Percentiles rank a stretch among this genome's conserved stretches.
Conservation (phyloP, 1,140 invertebrate genomes). For the Meloidogyne floridensis region DNA sequence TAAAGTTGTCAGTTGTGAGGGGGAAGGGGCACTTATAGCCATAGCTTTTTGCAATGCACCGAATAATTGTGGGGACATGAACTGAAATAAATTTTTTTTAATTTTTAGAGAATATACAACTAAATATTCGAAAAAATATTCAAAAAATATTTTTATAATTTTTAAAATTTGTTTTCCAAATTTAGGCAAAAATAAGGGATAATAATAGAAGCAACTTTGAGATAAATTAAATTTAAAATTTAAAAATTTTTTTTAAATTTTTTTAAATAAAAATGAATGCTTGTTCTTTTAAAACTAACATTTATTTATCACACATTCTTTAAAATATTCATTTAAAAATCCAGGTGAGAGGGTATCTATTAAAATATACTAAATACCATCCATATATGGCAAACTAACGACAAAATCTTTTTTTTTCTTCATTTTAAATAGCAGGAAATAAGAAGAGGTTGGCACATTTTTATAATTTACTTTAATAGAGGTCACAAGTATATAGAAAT, state of each 20-base stretch:
- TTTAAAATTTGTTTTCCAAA: no score
- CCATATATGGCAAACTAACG: not conserved
- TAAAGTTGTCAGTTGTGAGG: not conserved
- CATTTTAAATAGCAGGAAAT: not conserved
- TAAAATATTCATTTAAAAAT: not conserved
- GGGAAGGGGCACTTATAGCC: not conserved
- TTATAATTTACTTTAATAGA: not conserved
- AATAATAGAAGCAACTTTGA: no score
- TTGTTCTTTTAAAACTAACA: not conserved
- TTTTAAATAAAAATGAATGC: not conserved
- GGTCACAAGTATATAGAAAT: not conserved
- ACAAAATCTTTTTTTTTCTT: not conserved
- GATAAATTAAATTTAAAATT: no score
- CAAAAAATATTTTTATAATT: no score
- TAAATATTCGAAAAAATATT: no score
- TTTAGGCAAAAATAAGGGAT: not conserved
- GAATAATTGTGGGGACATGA: constrained; percentile 17
- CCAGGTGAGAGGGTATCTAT: not conserved
- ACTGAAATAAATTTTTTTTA: not conserved
- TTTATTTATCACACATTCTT: not conserved
- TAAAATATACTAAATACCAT: not conserved
- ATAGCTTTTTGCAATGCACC: constrained; percentile 11
- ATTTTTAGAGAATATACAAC: no score
- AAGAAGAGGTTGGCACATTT: not conserved
- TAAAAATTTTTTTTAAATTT: no score